These are phyloP conservation scores for Echinops telfairi DNA, from an alignment of 2,113 vertebrate species.

Conservation along the genomic window DNA sequence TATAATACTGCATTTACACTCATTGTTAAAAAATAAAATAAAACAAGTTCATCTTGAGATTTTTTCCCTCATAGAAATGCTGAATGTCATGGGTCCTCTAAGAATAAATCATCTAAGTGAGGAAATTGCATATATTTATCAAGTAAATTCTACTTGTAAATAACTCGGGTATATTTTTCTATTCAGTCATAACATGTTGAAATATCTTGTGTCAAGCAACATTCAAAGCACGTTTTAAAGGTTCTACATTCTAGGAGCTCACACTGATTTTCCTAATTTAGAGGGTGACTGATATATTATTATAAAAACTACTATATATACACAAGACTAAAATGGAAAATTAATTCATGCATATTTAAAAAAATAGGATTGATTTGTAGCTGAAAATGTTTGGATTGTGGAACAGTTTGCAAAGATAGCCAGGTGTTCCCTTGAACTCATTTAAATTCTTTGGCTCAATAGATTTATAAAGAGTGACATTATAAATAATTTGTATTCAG, in stretches of 20 bases:
- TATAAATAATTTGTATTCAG: slow-evolving; percentile 68
- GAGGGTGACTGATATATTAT: not conserved
- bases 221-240: not conserved
- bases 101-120: not conserved
- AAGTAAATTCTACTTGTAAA: not conserved
- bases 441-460: slow-evolving; percentile 42
- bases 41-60: not conserved
- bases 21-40: not conserved
- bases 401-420: slow-evolving; percentile 55
- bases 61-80: not conserved
- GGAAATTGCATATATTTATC: not conserved
- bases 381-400: not conserved
- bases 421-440: slow-evolving; percentile 53
- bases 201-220: not conserved
- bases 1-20: not conserved
- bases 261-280: not conserved
- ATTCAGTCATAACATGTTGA: not conserved
- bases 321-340: not conserved
- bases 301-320: not conserved
- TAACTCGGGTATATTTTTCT: not conserved
- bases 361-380: not conserved
- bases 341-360: not conserved
- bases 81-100: not conserved
- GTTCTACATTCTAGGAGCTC: not conserved
- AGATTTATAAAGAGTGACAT: slow-evolving; percentile 60